phyloP scores from a whole-genome alignment of 2,888 invertebrate genomes.

The Lordiphosa fenestrarum region DNA sequence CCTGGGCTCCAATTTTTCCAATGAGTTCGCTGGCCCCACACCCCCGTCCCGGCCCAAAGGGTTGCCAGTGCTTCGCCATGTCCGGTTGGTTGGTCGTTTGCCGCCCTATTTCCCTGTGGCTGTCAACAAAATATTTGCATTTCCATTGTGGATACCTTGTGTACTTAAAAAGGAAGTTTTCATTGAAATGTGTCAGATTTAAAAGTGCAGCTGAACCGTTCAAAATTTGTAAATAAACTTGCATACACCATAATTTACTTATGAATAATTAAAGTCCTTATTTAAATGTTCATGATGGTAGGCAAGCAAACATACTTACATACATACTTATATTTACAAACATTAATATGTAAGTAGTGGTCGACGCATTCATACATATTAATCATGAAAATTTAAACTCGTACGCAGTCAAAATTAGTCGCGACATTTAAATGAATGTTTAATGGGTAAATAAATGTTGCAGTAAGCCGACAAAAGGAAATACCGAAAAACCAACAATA shows the following conservation, averaged over 20 bases:
- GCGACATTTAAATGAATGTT: constrained; percentile 73
- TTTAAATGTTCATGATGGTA: constrained; percentile 33
- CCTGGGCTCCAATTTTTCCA: constrained; percentile 21
- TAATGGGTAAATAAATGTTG: constrained; percentile 63
- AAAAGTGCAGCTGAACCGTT: constrained; percentile 41
- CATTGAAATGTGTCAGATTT: constrained; percentile 51
- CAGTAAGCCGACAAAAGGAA: constrained; percentile 22
- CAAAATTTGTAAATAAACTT: constrained; percentile 61
- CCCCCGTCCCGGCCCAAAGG: background rate
- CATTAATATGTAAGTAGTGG: constrained; percentile 14
- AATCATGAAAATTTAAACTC: constrained; percentile 58
- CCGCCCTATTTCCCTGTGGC: constrained; percentile 29
- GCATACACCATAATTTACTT: constrained; percentile 27
- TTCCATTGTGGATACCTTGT: constrained; percentile 26
- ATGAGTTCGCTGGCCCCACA: constrained; percentile 28
- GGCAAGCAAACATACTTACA: constrained; percentile 31
- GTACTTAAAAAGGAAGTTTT: background rate
- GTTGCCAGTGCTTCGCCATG: constrained; percentile 34
- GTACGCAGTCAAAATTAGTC: constrained; percentile 65
- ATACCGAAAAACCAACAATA: constrained; percentile 19
- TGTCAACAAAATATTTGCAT: constrained; percentile 67
- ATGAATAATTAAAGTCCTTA: constrained; percentile 49
- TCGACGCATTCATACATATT: constrained; percentile 47
- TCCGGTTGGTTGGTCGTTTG: constrained; percentile 43
- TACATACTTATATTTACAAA: constrained; percentile 20